A percentile compares a stretch with the other conserved stretches of the same genome.
These are phyloP conservation scores for Criorhina ranunculi DNA, from an alignment of 2,888 invertebrate species.

Conservation along the genomic window DNA sequence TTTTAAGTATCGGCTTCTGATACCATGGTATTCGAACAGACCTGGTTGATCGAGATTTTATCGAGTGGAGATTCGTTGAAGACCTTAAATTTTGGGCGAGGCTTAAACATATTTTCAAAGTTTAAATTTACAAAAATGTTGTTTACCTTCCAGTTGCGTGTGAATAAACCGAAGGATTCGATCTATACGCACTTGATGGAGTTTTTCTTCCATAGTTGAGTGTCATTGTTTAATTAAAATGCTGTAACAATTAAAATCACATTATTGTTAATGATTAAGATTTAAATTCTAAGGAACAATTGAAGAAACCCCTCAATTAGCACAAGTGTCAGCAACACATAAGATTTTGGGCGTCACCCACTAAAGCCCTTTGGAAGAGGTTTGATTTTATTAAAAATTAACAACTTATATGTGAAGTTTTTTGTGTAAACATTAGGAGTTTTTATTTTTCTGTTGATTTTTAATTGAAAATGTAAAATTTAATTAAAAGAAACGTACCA, in stretches of 20 bases:
- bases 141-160: slow-evolving; percentile 91
- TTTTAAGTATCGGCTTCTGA: slow-evolving; percentile 92
- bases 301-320: slow-evolving; percentile 39
- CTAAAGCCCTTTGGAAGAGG: background rate
- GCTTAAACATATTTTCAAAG: background rate
- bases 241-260: slow-evolving; percentile 34
- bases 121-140: background rate
- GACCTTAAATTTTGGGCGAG: slow-evolving; percentile 86
- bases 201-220: slow-evolving; percentile 91
- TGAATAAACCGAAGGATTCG: slow-evolving; percentile 95
- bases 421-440: background rate
- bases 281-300: slow-evolving; percentile 1
- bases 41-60: slow-evolving; percentile 89
- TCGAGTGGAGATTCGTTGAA: slow-evolving; percentile 91
- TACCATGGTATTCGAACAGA: slow-evolving; percentile 94
- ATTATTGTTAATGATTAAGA: slow-evolving; percentile 11
- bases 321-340: slow-evolving; percentile 44
- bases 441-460: background rate
- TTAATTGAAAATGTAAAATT: slow-evolving; percentile 1
- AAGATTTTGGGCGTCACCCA: slow-evolving; percentile 69
- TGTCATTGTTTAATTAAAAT: slow-evolving; percentile 38
- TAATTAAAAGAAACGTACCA: slow-evolving; percentile 42
- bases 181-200: slow-evolving; percentile 90
- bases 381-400: background rate
- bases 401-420: background rate